Evolutionary conservation across 2,797 vertebrate species (phyloP), one percentile per base, ranked within the genome.

Genomic region (Phataginus tetradactyla): DNA sequence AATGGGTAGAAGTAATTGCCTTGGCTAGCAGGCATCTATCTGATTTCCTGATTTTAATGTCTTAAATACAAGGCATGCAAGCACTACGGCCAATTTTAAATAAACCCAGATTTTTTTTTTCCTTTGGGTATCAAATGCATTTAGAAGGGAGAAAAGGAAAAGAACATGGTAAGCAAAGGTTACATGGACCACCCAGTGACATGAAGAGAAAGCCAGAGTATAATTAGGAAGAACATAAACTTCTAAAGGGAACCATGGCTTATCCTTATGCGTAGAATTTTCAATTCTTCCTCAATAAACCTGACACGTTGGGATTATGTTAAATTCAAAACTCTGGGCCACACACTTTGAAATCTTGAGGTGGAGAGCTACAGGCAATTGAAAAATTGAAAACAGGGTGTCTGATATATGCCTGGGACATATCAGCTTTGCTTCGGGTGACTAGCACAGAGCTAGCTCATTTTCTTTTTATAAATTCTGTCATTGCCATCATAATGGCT

Each of bases 1-100:
- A 97, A 97, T 96, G 85, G 72, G 71, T 72, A 84, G 91, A 97
- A 97, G 88, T 97, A 97, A 97, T 97, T 97, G 94, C 45, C 85
- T 95, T 96, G 86, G 51, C 88, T 97, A 86, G 78, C 90, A 97
- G 94, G 63, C 92, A 88, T 95, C 96, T 97, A 84, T 92, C 79
- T 95, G 89, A 96, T 97, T 97, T 92, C n/a, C 57, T 95, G 79
- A 95, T 97, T 96, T 96, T 95, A 97, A 94, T 87, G 88, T 75
- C 88, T 98, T 97, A 97, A 97, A 96, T 94, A 96, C 49, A 97
- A 97, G 32, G n/a, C 95, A 96, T 45, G 59, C 34, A 93, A 96
- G 86, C 77, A 90, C 23, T 78, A 91, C 95, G 88, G n/a, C 32
- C 68, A 93, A 69, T 94, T 96, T 96, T 96, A 97, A 97, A 61